These are phyloP conservation scores for Nibea albiflora DNA, from an alignment of 2,113 vertebrate genomes.

Conservation along the genomic window DNA sequence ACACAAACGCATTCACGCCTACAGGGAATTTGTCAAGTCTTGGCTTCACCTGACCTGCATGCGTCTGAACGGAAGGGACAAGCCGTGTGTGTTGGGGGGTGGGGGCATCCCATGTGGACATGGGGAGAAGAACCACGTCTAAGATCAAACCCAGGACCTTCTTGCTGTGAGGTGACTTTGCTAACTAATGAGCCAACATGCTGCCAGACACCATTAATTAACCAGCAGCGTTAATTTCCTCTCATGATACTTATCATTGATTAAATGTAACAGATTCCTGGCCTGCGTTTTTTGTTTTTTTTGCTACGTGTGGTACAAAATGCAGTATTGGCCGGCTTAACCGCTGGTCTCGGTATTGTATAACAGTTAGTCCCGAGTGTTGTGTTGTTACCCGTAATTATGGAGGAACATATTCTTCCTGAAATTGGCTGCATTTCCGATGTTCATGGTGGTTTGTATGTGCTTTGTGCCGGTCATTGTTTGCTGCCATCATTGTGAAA, in stretches of 20 bases:
- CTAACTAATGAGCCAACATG: conserved; percentile 66
- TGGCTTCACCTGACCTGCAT: conserved; percentile 19
- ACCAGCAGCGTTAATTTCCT: conserved; percentile 70
- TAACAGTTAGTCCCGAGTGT: conserved; percentile 58
- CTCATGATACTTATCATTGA: conserved; percentile 70
- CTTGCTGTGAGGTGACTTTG: conserved; percentile 62
- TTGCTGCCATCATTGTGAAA: conserved; percentile 77
- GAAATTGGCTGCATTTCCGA: conserved; percentile 68
- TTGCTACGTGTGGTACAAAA: conserved; percentile 32
- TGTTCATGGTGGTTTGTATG: conserved; percentile 67
- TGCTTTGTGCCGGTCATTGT: conserved; percentile 77
- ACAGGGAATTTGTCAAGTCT: not conserved
- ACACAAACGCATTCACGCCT: not conserved
- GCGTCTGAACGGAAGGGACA: conserved; percentile 11
- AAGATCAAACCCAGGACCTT: conserved; percentile 59
- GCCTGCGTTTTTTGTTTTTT: not conserved
- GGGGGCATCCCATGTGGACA: conserved; percentile 10
- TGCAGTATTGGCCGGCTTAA: conserved; percentile 35
- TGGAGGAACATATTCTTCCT: conserved; percentile 64
- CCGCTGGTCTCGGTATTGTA: conserved; percentile 40
- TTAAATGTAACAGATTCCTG: conserved; percentile 66
- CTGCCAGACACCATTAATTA: conserved; percentile 68
- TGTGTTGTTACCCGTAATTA: conserved; percentile 69
- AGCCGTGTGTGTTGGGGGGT: not conserved
- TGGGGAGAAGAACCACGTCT: conserved; percentile 40